These are phyloP conservation scores for Eupithecia tripunctaria DNA, from an alignment of 2,888 invertebrate species.

Conservation along the genomic window DNA sequence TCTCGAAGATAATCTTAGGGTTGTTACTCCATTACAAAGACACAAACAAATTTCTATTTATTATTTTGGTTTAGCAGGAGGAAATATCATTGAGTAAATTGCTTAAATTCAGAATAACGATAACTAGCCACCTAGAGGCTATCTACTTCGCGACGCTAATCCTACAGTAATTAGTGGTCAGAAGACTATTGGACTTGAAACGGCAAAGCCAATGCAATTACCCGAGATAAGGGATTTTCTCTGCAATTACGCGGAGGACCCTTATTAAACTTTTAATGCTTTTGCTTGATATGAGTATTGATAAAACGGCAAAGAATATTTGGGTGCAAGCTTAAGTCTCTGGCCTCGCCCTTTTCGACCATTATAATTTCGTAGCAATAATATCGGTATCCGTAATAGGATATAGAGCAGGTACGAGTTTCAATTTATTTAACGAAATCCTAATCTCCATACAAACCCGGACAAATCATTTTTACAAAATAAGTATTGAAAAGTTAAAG, in stretches of 20 bases:
- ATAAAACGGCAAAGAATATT: neutral
- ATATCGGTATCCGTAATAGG: neutral
- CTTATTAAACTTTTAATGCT: constrained; percentile 9
- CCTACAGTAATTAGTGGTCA: constrained; percentile 78
- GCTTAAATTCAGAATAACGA: neutral
- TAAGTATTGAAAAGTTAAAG: constrained; percentile 11
- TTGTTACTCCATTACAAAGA: neutral
- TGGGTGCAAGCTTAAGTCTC: neutral
- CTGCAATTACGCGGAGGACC: constrained; percentile 47
- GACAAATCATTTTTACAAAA: neutral
- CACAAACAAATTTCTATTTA: neutral
- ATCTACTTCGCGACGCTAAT: constrained; percentile 67
- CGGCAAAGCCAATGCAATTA: constrained; percentile 76
- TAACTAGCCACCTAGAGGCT: constrained; percentile 53
- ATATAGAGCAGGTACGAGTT: neutral
- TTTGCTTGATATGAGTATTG: constrained; percentile 10
- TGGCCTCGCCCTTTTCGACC: neutral
- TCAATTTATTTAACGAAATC: too few species aligned
- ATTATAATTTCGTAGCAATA: neutral
- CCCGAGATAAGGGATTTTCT: constrained; percentile 63
- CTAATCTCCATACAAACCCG: neutral
- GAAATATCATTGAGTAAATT: neutral
- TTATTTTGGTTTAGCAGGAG: neutral
- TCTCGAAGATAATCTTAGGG: neutral
- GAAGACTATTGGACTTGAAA: constrained; percentile 82